Evolutionary conservation across 1,140 invertebrate species (phyloP).

Genomic region (Lineus longissimus): DNA sequence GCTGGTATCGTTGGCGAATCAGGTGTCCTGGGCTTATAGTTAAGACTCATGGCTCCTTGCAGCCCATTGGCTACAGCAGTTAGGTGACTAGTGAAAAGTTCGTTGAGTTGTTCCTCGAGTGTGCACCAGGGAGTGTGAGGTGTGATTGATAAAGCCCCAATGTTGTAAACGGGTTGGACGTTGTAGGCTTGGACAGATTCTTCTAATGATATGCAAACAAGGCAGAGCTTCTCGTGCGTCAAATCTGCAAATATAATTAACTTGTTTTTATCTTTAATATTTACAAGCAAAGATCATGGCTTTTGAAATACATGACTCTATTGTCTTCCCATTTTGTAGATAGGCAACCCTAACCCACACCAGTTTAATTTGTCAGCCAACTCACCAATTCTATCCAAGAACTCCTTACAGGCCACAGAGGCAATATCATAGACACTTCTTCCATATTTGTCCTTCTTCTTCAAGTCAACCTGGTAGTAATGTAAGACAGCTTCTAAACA

Average conservation of each 20-base stretch:
- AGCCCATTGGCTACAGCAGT: conserved; percentile 36
- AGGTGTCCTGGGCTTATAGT: not conserved
- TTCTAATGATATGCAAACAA: no score
- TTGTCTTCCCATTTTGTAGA: no score
- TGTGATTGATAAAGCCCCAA: conserved; percentile 33
- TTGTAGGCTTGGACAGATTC: no score
- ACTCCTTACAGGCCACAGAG: conserved; percentile 31
- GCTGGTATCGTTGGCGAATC: not conserved
- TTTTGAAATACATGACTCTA: no score
- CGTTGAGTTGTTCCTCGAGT: conserved; percentile 32
- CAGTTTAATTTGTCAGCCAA: no score
- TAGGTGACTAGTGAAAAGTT: conserved; percentile 32
- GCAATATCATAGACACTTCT: conserved; percentile 34
- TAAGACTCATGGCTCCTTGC: conserved; percentile 29
- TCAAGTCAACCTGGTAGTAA: conserved; percentile 27
- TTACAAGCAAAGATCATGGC: no score
- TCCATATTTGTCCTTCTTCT: conserved; percentile 32
- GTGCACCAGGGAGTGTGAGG: conserved; percentile 31
- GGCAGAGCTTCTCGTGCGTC: no score
- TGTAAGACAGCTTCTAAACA: conserved; percentile 33
- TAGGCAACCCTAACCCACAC: no score
- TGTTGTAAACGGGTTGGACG: not conserved
- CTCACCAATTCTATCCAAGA: conserved; percentile 17
- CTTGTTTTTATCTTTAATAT: no score
- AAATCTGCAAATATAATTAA: no score